Conservation (phyloP, 1,140 invertebrate species). For the Drosophila seguyi region DNA sequence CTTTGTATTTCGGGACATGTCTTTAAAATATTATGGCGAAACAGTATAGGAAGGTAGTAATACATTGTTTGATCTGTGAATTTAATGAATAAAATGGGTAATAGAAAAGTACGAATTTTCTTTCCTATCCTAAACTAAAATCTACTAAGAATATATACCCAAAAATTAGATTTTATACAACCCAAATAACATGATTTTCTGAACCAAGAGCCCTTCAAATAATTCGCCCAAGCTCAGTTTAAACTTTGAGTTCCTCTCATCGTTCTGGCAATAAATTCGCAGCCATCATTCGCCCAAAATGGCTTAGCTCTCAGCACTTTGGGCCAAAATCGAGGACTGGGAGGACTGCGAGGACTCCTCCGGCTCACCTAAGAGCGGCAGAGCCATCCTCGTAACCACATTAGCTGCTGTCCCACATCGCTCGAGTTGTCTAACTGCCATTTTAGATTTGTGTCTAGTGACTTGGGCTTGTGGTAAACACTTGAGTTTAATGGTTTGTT, state of each 20-base stretch:
- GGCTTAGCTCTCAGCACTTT: slow-evolving; percentile 39
- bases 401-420: slow-evolving; percentile 39
- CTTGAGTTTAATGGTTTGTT: slow-evolving; percentile 83
- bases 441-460: slow-evolving; percentile 83
- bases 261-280: slow-evolving; percentile 34
- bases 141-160: background rate
- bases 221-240: background rate
- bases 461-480: slow-evolving; percentile 79
- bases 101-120: no score
- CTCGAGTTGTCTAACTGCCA: slow-evolving; percentile 73
- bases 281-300: slow-evolving; percentile 31
- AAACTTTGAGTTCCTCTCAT: slow-evolving; percentile 27
- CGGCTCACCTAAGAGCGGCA: slow-evolving; percentile 21
- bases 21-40: background rate
- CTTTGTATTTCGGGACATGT: background rate
- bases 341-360: background rate
- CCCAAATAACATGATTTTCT: background rate
- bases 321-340: slow-evolving; percentile 1
- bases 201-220: background rate
- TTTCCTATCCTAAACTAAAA: background rate
- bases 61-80: no score
- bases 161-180: background rate
- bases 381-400: slow-evolving; percentile 38
- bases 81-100: no score
- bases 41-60: no score